Percentiles rank a stretch among this genome's conserved stretches.
phyloP scores from a whole-genome alignment of 2,797 vertebrate species.

The Pelochelys cantorii region DNA sequence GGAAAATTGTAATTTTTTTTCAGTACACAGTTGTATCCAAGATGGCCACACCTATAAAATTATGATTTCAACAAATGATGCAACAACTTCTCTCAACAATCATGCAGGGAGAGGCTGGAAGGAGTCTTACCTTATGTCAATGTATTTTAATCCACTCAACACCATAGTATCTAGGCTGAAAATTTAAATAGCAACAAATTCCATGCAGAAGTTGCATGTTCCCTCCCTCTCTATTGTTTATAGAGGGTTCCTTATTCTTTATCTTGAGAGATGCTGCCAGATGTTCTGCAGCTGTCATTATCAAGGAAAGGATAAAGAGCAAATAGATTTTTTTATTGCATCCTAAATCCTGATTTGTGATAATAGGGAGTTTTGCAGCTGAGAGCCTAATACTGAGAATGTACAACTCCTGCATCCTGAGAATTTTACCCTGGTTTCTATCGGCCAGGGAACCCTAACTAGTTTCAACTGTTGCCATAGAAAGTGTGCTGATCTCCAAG shows the following conservation, averaged over 20 bases:
- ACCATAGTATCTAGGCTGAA: background rate
- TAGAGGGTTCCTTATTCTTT: background rate
- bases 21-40: background rate
- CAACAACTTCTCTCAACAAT: constrained; percentile 16
- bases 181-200: constrained; percentile 10
- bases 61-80: background rate
- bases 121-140: background rate
- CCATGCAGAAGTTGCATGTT: background rate
- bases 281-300: background rate
- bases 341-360: background rate
- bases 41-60: background rate
- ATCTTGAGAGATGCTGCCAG: background rate
- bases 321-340: background rate
- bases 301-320: background rate
- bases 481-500: background rate
- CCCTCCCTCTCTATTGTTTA: background rate
- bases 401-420: background rate
- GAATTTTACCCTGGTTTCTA: background rate
- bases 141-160: background rate
- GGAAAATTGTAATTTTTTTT: background rate
- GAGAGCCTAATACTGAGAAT: background rate
- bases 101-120: background rate
- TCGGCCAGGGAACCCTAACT: background rate
- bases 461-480: background rate
- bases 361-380: background rate